These are phyloP conservation scores for Suillia variegata DNA, from an alignment of 2,888 invertebrate genomes.

Conservation along the genomic window DNA sequence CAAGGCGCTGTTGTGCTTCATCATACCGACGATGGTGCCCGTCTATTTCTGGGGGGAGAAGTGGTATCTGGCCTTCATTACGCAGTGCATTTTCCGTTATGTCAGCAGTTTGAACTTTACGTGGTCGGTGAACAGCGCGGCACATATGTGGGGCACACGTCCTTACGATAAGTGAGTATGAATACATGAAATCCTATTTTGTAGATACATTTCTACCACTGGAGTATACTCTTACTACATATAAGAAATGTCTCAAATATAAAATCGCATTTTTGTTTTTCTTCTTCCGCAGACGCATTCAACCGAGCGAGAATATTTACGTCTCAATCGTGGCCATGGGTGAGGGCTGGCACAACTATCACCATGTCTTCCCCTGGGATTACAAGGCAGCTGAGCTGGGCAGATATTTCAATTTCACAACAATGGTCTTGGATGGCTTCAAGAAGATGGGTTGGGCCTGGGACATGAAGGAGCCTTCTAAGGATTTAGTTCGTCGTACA, in stretches of 20 bases:
- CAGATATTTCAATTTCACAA: slow-evolving; percentile 71
- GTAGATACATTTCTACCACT: too few relatives aligned
- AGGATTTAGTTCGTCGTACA: slow-evolving; percentile 64
- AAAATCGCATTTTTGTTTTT: too few relatives aligned
- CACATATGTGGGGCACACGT: slow-evolving; percentile 77
- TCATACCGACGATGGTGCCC: slow-evolving; percentile 75
- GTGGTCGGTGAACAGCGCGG: slow-evolving; percentile 89
- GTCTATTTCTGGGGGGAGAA: slow-evolving; percentile 73
- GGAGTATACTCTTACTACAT: too few relatives aligned
- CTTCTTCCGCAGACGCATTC: slow-evolving; percentile 67
- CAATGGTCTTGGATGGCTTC: slow-evolving; percentile 72
- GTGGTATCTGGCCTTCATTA: slow-evolving; percentile 69
- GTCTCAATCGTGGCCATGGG: slow-evolving; percentile 78
- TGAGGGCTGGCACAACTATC: slow-evolving; percentile 94
- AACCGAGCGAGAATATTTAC: slow-evolving; percentile 76
- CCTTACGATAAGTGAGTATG: slow-evolving; percentile 74
- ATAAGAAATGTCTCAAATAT: too few relatives aligned
- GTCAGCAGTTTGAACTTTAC: slow-evolving; percentile 78
- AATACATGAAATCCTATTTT: too few relatives aligned
- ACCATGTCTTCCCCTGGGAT: slow-evolving; percentile 92
- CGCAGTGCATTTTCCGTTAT: slow-evolving; percentile 75
- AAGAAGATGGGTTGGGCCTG: slow-evolving; percentile 77
- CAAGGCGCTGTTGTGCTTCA: slow-evolving; percentile 72
- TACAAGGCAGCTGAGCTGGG: slow-evolving; percentile 90
- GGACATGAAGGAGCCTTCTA: slow-evolving; percentile 72